Percentiles rank a stretch among this genome's conserved stretches.
phyloP scores from a whole-genome alignment of 1,140 invertebrate species.

The Drosophila simulans region DNA sequence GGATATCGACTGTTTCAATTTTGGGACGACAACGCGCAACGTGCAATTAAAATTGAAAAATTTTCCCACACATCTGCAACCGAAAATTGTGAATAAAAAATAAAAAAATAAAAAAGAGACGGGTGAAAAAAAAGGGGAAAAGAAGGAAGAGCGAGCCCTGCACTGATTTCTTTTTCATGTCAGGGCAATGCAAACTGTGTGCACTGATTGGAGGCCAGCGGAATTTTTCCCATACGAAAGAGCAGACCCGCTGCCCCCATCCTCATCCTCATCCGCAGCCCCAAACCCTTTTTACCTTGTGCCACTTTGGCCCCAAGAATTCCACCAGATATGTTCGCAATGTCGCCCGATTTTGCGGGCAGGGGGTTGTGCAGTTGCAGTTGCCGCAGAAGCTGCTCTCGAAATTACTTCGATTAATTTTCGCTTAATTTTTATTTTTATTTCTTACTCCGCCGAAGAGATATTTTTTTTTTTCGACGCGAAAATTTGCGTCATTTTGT shows the following conservation, averaged over 20 bases:
- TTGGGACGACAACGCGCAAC: constrained; percentile 52
- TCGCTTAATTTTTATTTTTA: constrained; percentile 83
- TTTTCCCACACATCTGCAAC: constrained; percentile 80
- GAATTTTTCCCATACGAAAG: constrained; percentile 76
- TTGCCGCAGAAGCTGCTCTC: constrained; percentile 22
- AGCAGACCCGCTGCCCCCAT: constrained; percentile 6
- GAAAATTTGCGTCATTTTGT: constrained; percentile 77
- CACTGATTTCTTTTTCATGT: constrained; percentile 83
- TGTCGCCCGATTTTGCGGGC: constrained; percentile 53
- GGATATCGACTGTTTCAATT: constrained; percentile 59
- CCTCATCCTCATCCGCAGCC: neutral
- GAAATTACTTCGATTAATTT: constrained; percentile 81
- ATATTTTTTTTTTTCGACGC: constrained; percentile 64
- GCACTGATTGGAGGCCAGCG: constrained; percentile 78
- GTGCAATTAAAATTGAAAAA: constrained; percentile 84
- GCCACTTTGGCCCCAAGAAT: constrained; percentile 77
- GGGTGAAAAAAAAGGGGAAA: neutral
- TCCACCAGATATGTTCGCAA: constrained; percentile 72
- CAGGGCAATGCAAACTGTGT: constrained; percentile 74
- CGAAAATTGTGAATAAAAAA: constrained; percentile 51
- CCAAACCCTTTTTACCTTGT: constrained; percentile 66
- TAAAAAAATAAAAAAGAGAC: neutral
- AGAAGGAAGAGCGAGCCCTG: constrained; percentile 23
- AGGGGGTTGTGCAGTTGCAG: neutral
- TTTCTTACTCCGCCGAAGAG: constrained; percentile 68